These are phyloP conservation scores for Gouania willdenowi DNA, from an alignment of 2,797 vertebrate genomes.

Conservation along the genomic window DNA sequence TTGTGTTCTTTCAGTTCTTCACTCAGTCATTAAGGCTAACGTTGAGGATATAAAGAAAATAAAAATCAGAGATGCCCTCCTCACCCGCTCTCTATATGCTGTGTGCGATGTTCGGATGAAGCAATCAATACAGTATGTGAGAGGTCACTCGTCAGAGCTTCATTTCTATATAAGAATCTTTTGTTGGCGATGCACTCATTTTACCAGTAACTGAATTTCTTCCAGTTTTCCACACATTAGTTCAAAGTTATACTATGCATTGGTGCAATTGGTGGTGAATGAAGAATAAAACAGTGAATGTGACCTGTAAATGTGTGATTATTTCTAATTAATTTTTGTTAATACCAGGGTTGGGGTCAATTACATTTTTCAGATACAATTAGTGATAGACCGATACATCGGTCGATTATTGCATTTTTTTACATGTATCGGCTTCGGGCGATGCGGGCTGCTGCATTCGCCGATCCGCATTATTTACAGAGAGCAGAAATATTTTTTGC, in stretches of 20 bases:
- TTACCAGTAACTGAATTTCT: constrained; percentile 24
- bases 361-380: no score
- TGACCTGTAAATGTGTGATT: no score
- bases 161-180: constrained; percentile 31
- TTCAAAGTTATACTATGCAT: constrained; percentile 4
- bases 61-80: constrained; percentile 37
- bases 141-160: constrained; percentile 57
- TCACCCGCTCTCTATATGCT: constrained; percentile 46
- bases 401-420: no score
- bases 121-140: constrained; percentile 59
- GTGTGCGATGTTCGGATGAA: constrained; percentile 38
- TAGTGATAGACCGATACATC: no score
- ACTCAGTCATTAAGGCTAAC: constrained; percentile 67
- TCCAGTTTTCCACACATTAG: constrained; percentile 12
- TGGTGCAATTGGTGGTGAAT: constrained; percentile 4
- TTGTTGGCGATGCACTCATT: constrained; percentile 15
- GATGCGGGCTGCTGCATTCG: no score
- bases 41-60: constrained; percentile 62
- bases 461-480: no score
- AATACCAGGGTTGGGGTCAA: no score
- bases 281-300: no score
- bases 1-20: constrained; percentile 58
- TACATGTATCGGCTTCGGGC: no score
- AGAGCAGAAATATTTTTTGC: no score
- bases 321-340: no score